Evolutionary conservation across 2,797 vertebrate genomes (phyloP), one percentile per base, ranked within the genome.

Genomic region (Phoebastria nigripes): DNA sequence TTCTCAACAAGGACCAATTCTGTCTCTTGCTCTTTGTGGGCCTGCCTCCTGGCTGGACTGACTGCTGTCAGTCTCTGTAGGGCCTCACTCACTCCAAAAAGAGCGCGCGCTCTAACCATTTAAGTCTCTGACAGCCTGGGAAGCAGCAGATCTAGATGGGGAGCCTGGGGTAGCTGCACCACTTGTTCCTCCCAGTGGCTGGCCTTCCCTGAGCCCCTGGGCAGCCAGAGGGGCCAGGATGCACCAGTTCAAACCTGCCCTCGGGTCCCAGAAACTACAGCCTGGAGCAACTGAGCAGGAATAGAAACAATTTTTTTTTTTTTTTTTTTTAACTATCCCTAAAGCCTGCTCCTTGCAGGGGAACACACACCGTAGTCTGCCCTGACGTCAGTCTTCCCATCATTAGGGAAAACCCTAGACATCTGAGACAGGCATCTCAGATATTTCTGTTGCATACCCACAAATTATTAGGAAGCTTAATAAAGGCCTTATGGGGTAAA

Each of bases 61-160:
- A 33, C 52, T 46, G 37, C 84, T 74, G 35, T 52, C 46, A 19
- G 33, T 42, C 73, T 63, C 63, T 8, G 0, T 3, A 56, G 56
- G 63, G 31, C 69, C 69, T 47, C 0, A 0, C 58, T 90, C 6
- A 2, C 67, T 89, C 62, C 54, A 19, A 6, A 54, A 8, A 0
- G 4, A 89, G 55, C 56, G 7, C 69, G 37, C 31, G 83, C 61
- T 78, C 17, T 31, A 62, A n/a, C 46, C 0, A 0, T 29, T 73
- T 20, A 12, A 59, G 24, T 17, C 46, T 51, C 54, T 58, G 47
- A 4, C 47, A 74, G 54, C 62, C 73, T 74, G 63, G 44, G 61
- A 87, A 94, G 69, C 54, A 79, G 46, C 2, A 1, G n/a, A 20
- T 61, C 42, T 17, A 5, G 46, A 3, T 37, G 10, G 26, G 25